Evolutionary conservation across 2,113 vertebrate genomes (phyloP).

Genomic region (Nematolebias whitei): DNA sequence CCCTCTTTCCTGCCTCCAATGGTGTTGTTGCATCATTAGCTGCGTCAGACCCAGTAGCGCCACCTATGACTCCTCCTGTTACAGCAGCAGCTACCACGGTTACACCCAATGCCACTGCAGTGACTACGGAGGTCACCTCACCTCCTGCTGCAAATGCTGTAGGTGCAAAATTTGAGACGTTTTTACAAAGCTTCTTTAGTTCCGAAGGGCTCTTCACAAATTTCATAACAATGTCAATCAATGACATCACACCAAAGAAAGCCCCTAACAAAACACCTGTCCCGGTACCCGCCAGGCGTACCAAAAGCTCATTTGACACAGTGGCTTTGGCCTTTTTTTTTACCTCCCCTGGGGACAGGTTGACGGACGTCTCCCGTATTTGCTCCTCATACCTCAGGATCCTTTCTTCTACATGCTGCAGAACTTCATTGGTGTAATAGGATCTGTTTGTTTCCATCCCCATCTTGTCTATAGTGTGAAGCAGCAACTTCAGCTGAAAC

Average conservation of each 20-base stretch:
- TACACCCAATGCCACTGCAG: neutral
- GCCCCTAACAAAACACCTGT: constrained; percentile 44
- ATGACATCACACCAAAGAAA: neutral
- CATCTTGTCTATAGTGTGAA: constrained; percentile 51
- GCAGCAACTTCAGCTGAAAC: constrained; percentile 35
- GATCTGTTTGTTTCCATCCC: constrained; percentile 10
- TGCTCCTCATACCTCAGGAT: neutral
- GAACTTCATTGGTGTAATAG: constrained; percentile 45
- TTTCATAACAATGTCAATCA: fast-evolving
- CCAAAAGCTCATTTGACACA: neutral
- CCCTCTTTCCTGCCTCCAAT: neutral
- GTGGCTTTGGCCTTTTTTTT: constrained; percentile 61
- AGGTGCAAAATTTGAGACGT: fast-evolving
- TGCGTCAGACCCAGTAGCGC: neutral
- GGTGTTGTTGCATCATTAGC: constrained; percentile 12
- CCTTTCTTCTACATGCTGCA: constrained; percentile 6
- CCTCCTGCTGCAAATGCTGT: neutral
- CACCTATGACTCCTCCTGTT: constrained; percentile 11
- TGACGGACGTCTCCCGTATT: neutral
- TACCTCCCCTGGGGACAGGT: neutral
- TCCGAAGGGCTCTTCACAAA: fast-evolving
- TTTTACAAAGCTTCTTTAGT: neutral
- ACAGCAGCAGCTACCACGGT: fast-evolving
- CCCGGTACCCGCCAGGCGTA: constrained; percentile 3
- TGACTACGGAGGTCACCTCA: neutral